Evolutionary conservation across 1,140 invertebrate species (phyloP).

Genomic region (Anastrepha obliqua): DNA sequence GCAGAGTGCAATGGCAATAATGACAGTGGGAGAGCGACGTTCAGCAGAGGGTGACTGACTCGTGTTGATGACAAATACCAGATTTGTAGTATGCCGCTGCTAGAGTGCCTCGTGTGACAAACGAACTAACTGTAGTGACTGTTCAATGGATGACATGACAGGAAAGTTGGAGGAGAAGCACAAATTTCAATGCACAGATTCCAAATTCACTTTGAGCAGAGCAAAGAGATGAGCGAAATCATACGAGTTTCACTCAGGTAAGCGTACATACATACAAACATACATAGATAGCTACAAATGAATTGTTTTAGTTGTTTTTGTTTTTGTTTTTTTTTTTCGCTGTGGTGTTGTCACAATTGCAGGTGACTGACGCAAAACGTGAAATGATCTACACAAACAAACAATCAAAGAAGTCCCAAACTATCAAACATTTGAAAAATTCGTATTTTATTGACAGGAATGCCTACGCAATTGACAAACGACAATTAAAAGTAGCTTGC

Average conservation of each 20-base stretch:
- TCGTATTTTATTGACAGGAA: slow-evolving; percentile 42
- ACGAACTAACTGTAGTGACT: not conserved
- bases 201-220: slow-evolving; percentile 29
- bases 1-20: not conserved
- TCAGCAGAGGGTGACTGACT: slow-evolving; percentile 31
- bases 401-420: not conserved
- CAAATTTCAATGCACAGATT: slow-evolving; percentile 14
- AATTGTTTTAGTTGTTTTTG: slow-evolving; percentile 18
- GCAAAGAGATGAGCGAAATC: not conserved
- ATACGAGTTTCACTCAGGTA: not conserved
- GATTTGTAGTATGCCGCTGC: not conserved
- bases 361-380: slow-evolving; percentile 38
- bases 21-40: not conserved
- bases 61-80: slow-evolving; percentile 37
- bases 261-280: not conserved
- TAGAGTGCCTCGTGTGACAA: slow-evolving; percentile 7
- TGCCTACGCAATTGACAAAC: slow-evolving; percentile 7
- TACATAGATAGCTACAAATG: not conserved
- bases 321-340: not conserved
- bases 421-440: slow-evolving; percentile 24
- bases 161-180: not conserved
- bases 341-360: slow-evolving; percentile 18
- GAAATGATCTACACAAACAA: not conserved
- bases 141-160: not conserved
- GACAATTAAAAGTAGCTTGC: slow-evolving; percentile 43